These are phyloP conservation scores for Azemiops feae DNA, from an alignment of 2,113 vertebrate genomes.

Conservation along the genomic window DNA sequence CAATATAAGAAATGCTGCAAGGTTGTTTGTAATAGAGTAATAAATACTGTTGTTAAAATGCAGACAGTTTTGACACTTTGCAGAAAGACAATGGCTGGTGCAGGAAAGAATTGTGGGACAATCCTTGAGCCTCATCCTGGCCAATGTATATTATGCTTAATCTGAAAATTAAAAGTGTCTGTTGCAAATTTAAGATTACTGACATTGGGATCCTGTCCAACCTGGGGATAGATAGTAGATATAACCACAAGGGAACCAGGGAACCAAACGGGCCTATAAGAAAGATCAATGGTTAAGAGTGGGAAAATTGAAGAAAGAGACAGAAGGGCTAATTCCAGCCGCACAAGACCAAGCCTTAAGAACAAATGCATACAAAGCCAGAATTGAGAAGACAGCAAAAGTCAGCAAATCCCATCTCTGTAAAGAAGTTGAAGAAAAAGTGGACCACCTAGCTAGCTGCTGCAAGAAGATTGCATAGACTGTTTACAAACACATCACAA, in stretches of 20 bases:
- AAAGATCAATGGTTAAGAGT: no score
- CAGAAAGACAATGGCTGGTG: not conserved
- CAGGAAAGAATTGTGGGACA: not conserved
- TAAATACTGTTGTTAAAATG: not conserved
- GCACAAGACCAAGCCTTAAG: no score
- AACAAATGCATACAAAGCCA: no score
- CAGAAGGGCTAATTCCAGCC: no score
- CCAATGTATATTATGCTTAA: not conserved
- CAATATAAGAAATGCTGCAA: not conserved
- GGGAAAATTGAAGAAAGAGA: no score
- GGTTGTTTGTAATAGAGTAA: not conserved
- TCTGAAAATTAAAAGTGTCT: not conserved
- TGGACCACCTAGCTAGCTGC: no score
- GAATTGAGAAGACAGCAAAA: no score
- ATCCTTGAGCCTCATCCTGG: not conserved
- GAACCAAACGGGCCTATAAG: not conserved
- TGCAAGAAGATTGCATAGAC: no score
- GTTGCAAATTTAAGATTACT: not conserved
- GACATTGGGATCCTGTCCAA: not conserved
- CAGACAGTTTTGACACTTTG: not conserved
- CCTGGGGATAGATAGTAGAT: not conserved
- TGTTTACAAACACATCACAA: not conserved
- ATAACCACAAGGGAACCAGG: not conserved
- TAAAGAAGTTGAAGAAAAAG: no score
- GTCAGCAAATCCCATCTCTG: no score